Base-by-base conservation (phyloP, 2,888 invertebrate species). In the Ormyrus labotus region DNA sequence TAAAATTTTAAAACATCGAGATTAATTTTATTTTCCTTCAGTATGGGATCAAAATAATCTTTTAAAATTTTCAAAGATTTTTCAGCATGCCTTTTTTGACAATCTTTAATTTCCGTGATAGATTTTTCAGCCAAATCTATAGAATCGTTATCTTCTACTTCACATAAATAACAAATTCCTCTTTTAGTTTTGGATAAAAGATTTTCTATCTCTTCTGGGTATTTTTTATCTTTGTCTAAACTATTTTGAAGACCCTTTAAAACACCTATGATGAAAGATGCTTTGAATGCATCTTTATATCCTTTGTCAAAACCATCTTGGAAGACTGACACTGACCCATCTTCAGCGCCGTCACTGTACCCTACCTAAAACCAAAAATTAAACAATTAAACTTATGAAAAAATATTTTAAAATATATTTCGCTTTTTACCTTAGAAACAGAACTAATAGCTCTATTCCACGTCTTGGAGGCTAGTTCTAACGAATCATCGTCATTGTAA, bases 281-380 rank as follows among this genome's bases (percentile, higher is more conserved):
- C 93, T 80, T 90, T 88, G 55, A 95, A 92, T 1, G 95, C 96
- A 86, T 94, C 93, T 80, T 90, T 89, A 87, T 94, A 96, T 1
- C 96, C 96, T 78, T 87, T 87, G 86, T 96, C 94, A 88, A 96
- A 96, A 87, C 94, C 93, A 34, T 92, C 87, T 91, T 96, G 96
- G 85, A 94, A 95, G 69, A 92, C 92, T 72, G 92, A 90, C 19
- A 93, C 92, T 83, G 93, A 92, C 0, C 95, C 96, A 87, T 93
- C 93, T 53, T 92, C 91, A 79, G 94, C 92, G 45, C 96, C 96
- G 89, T 96, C 95, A 86, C 93, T 92, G 85, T 93, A 95, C 60
- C 95, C 95, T 84, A 91, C 90, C 95, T 95, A 86, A 83, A 74
- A 77, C 68, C 13, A 50, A 47, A 61, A 82, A 82, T 61, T 67